phyloP scores from a whole-genome alignment of 2,797 vertebrate species.

The Bucorvus abyssinicus region DNA sequence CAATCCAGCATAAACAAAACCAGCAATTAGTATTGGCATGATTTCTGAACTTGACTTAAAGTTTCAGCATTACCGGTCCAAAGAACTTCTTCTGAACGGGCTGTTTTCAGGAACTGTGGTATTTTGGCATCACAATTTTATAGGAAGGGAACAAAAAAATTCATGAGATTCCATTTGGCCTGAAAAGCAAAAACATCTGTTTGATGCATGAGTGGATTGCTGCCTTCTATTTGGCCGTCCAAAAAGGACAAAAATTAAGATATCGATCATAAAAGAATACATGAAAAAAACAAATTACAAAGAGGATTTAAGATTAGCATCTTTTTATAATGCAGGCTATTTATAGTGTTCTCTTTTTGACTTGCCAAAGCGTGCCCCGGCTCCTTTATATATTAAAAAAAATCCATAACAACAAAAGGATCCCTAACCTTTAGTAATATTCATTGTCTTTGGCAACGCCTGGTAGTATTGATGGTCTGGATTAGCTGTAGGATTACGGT shows the following conservation, averaged over 20 bases:
- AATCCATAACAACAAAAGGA: neutral
- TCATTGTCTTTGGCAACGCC: slow-evolving; percentile 28
- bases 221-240: slow-evolving; percentile 65
- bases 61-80: slow-evolving; percentile 50
- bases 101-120: slow-evolving; percentile 46
- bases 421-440: slow-evolving; percentile 26
- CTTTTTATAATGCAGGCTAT: slow-evolving; percentile 57
- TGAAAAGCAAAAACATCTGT: slow-evolving; percentile 76
- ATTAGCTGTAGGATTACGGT: slow-evolving; percentile 49
- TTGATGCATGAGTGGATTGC: slow-evolving; percentile 66
- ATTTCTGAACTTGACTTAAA: slow-evolving; percentile 63
- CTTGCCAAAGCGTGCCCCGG: slow-evolving; percentile 43
- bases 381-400: slow-evolving; percentile 36
- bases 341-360: slow-evolving; percentile 55
- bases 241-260: slow-evolving; percentile 69
- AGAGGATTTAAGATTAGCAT: slow-evolving; percentile 67
- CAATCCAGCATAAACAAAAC: slow-evolving; percentile 75
- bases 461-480: slow-evolving; percentile 31
- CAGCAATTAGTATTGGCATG: slow-evolving; percentile 72
- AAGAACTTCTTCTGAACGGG: slow-evolving; percentile 52
- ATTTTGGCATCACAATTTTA: slow-evolving; percentile 63
- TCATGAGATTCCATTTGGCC: slow-evolving; percentile 70
- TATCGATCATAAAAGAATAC: slow-evolving; percentile 65
- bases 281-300: slow-evolving; percentile 57
- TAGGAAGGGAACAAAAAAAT: slow-evolving; percentile 65